Conservation (phyloP, 2,888 invertebrate genomes). For the Synanthedon formicaeformis region DNA sequence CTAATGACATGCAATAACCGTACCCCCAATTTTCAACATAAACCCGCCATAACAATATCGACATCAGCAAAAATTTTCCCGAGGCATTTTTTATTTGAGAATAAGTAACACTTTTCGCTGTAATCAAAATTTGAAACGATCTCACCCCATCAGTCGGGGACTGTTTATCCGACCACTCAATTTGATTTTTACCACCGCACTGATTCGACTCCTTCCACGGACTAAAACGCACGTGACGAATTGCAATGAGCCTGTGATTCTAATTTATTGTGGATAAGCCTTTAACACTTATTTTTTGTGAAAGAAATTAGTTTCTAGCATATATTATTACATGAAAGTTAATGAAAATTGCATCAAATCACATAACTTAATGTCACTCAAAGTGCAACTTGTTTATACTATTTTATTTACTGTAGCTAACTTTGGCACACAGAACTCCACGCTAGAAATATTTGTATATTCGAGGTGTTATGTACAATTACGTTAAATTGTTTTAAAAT, state of each 20-base stretch:
- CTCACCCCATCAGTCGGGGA: slow-evolving; percentile 24
- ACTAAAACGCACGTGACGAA: slow-evolving; percentile 40
- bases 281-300: background rate
- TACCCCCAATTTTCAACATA: slow-evolving; percentile 70
- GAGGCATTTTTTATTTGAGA: slow-evolving; percentile 58
- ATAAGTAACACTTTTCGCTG: slow-evolving; percentile 66
- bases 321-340: too few relatives aligned
- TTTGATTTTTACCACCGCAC: slow-evolving; percentile 64
- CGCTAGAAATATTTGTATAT: too few relatives aligned
- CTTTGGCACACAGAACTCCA: too few relatives aligned
- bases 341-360: too few relatives aligned
- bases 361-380: too few relatives aligned
- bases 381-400: too few relatives aligned
- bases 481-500: too few relatives aligned
- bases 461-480: too few relatives aligned
- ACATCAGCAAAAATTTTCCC: slow-evolving; percentile 64
- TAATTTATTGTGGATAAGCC: slow-evolving; percentile 22
- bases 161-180: slow-evolving; percentile 67
- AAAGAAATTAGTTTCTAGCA: too few relatives aligned
- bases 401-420: too few relatives aligned
- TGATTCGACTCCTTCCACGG: slow-evolving; percentile 45
- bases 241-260: slow-evolving; percentile 25
- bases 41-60: slow-evolving; percentile 71
- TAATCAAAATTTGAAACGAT: slow-evolving; percentile 62
- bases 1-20: slow-evolving; percentile 72